Conservation (phyloP, 1,140 invertebrate species). For the Rhynchophorus ferrugineus region DNA sequence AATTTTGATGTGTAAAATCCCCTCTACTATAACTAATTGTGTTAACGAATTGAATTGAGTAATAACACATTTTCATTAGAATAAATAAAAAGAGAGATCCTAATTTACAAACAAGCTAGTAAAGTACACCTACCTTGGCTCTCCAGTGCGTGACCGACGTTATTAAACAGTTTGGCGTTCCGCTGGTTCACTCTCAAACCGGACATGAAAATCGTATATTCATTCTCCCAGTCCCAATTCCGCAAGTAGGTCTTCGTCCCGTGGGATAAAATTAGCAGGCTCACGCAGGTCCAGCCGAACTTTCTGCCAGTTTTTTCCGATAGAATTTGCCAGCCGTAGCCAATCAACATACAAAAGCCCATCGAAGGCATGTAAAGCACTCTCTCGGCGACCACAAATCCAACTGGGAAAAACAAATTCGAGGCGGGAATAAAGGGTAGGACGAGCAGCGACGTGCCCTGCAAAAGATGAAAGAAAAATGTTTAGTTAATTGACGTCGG, state of each 20-base stretch:
- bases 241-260: conserved; percentile 74
- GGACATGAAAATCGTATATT: conserved; percentile 89
- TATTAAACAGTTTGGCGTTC: conserved; percentile 95
- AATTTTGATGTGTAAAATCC: too few species aligned
- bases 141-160: conserved; percentile 92
- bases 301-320: conserved; percentile 49
- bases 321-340: conserved; percentile 61
- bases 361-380: conserved; percentile 95
- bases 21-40: too few species aligned
- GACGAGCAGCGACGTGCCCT: conserved; percentile 77
- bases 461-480: conserved; percentile 38
- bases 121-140: conserved; percentile 73
- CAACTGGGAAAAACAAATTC: conserved; percentile 95
- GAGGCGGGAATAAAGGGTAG: conserved; percentile 92
- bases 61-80: too few species aligned
- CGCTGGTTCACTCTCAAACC: conserved; percentile 82
- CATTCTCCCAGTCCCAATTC: conserved; percentile 87
- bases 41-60: too few species aligned
- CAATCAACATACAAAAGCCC: conserved; percentile 91
- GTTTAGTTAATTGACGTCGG: not conserved
- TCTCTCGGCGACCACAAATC: conserved; percentile 93
- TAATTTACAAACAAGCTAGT: too few species aligned
- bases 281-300: conserved; percentile 53
- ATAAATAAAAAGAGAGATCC: too few species aligned
- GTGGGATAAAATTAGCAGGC: conserved; percentile 65